Evolutionary conservation across 2,888 invertebrate species (phyloP).

Genomic region (Erpobdella octoculata): DNA sequence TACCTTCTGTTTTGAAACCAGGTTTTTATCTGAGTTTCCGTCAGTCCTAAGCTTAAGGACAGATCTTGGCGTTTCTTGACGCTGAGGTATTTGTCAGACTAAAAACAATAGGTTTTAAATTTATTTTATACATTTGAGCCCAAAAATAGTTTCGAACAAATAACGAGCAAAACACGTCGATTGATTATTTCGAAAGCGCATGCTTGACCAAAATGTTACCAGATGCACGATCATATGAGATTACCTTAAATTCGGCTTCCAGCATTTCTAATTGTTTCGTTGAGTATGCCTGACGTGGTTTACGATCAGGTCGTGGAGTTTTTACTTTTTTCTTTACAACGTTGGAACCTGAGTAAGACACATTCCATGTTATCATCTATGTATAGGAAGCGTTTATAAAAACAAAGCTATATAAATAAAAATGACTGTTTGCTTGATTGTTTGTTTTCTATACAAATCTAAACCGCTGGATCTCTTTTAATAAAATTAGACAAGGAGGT

Average conservation of each 20-base stretch:
- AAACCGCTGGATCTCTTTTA: too few relatives aligned
- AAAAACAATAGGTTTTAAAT: neutral
- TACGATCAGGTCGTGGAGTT: conserved; percentile 71
- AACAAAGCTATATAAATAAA: too few relatives aligned
- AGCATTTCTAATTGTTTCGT: conserved; percentile 82
- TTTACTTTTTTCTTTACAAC: conserved; percentile 55
- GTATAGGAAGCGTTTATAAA: too few relatives aligned
- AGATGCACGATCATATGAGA: neutral
- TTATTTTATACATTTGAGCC: neutral
- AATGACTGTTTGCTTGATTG: too few relatives aligned
- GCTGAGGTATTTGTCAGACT: conserved; percentile 86
- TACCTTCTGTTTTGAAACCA: conserved; percentile 83
- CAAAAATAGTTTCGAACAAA: too few relatives aligned
- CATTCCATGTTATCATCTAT: too few relatives aligned
- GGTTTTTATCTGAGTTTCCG: conserved; percentile 91
- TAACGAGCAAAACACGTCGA: neutral
- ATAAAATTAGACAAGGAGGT: too few relatives aligned
- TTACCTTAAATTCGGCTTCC: conserved; percentile 82
- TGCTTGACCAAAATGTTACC: neutral
- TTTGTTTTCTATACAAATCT: too few relatives aligned
- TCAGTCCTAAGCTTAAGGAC: conserved; percentile 75
- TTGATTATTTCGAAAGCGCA: neutral
- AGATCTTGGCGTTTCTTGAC: conserved; percentile 89
- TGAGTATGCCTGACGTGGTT: conserved; percentile 91
- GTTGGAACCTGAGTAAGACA: neutral